Conservation (phyloP, 2,888 invertebrate genomes). For the Drosophila fungiperda region DNA sequence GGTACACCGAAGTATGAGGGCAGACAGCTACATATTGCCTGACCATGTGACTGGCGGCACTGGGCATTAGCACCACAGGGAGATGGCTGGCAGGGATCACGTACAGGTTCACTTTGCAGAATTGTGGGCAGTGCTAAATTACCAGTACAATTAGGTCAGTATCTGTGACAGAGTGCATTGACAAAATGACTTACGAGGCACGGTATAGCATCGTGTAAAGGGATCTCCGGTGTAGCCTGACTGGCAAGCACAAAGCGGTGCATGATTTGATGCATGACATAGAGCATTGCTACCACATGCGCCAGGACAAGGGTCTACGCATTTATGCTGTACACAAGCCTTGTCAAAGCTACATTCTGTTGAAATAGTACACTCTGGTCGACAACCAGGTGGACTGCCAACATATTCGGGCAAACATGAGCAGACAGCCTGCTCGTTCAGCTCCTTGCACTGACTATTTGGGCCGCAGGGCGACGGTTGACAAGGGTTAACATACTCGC, state of each 20-base stretch:
- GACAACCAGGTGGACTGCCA: slow-evolving; percentile 91
- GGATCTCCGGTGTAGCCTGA: slow-evolving; percentile 90
- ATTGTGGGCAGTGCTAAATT: slow-evolving; percentile 73
- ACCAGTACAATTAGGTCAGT: slow-evolving; percentile 15
- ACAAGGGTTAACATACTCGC: slow-evolving; percentile 82
- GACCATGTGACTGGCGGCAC: slow-evolving; percentile 87
- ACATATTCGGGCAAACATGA: slow-evolving; percentile 88
- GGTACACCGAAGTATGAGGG: slow-evolving; percentile 89
- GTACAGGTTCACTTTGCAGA: slow-evolving; percentile 66
- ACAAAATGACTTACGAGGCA: slow-evolving; percentile 85
- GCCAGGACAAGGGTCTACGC: slow-evolving; percentile 89
- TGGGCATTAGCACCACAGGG: slow-evolving; percentile 90
- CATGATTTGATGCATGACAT: slow-evolving; percentile 90
- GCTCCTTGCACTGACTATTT: slow-evolving; percentile 90
- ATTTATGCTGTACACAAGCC: slow-evolving; percentile 89
- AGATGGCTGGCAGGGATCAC: slow-evolving; percentile 88
- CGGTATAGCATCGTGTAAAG: slow-evolving; percentile 86
- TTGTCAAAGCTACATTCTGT: slow-evolving; percentile 88
- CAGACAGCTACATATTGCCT: slow-evolving; percentile 89
- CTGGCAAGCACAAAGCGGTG: slow-evolving; percentile 89
- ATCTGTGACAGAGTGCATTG: slow-evolving; percentile 61
- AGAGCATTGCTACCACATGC: slow-evolving; percentile 89
- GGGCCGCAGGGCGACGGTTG: slow-evolving; percentile 90
- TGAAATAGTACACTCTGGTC: slow-evolving; percentile 89
- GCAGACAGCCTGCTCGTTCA: slow-evolving; percentile 89